Evolutionary conservation across 1,140 invertebrate species (phyloP), one percentile per base, ranked within the genome.

Genomic region (Brachionus manjavacas): DNA sequence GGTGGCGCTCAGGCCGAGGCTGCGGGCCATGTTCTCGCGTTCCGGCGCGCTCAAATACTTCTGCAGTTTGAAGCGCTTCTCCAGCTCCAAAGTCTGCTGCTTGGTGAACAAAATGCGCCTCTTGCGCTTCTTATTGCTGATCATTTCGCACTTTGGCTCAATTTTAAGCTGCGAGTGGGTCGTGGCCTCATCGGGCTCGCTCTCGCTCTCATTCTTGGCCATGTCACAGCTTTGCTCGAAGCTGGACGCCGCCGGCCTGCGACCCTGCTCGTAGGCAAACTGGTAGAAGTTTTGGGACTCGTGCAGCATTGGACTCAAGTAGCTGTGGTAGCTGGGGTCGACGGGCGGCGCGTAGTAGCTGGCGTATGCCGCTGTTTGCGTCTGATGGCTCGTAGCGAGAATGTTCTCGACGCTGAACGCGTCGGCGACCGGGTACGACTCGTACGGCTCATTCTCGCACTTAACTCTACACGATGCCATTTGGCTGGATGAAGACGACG

Each of bases 41-140:
- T 99, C 97, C 0, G 95, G 95, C 0, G 96, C 96, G 11, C 95
- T 97, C 12, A 99, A 91, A 88, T 99, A 99, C 72, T 95, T 91
- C 88, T 98, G 96, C 88, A 98, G 95, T n/a, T 95, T 92, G 89
- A 99, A 99, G 68, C 96, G 91, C 86, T 96, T 91, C 88, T 99
- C 96, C 85, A 99, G 88, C 88, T 98, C 96, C 88, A 94, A 97
- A 0, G 96, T 98, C 89, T 99, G 97, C 0, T 95, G 94, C 89
- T 99, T 98, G n/a, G 96, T 98, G 88, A 99, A 99, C 0, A 99
- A 91, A 0, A 99, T 96, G 0, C 98, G 92, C 46, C 97, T 92
- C 90, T 99, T 99, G 35, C 97, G 91, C 88, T 98, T 98, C 46
- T 80, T 80, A 23, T 12, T 80, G 35, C 31, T 23, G 3, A 7